Percentiles rank a stretch among this genome's conserved stretches.
Conservation (phyloP, 2,113 vertebrate genomes). For the Vidua macroura region DNA sequence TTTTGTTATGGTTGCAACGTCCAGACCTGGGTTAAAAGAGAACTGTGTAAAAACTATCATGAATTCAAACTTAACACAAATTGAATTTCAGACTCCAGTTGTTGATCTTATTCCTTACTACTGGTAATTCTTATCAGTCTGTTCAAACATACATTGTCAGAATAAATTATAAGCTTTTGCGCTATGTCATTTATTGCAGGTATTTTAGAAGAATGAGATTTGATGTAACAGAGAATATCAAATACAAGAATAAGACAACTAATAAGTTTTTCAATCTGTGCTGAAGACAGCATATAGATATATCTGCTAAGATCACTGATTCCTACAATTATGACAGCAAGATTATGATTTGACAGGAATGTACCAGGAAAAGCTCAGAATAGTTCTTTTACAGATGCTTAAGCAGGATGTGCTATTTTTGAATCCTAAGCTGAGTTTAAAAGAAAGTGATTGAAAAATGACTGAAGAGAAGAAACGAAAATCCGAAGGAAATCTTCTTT, state of each 20-base stretch:
- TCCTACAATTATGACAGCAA: background rate
- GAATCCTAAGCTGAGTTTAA: background rate
- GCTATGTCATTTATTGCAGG: background rate
- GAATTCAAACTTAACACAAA: background rate
- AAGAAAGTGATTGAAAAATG: background rate
- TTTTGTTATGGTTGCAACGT: conserved; percentile 87
- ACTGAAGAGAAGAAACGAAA: background rate
- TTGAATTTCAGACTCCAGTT: background rate
- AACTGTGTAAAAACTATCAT: background rate
- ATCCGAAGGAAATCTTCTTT: background rate
- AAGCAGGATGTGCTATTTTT: background rate
- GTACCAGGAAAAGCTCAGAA: background rate
- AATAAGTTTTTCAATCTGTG: background rate
- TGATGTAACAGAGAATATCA: background rate
- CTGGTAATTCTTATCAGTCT: background rate
- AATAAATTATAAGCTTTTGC: background rate
- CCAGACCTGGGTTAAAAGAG: conserved; percentile 73
- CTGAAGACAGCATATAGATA: background rate
- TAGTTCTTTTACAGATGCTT: background rate
- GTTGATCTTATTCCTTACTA: background rate
- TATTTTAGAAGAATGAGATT: background rate
- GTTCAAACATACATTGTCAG: background rate
- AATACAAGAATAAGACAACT: background rate
- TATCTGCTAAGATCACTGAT: background rate
- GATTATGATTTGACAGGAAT: background rate